Percentiles rank a stretch among this genome's conserved stretches.
Evolutionary conservation across 1,140 invertebrate genomes (phyloP).

Genomic region (Tribolium madens): DNA sequence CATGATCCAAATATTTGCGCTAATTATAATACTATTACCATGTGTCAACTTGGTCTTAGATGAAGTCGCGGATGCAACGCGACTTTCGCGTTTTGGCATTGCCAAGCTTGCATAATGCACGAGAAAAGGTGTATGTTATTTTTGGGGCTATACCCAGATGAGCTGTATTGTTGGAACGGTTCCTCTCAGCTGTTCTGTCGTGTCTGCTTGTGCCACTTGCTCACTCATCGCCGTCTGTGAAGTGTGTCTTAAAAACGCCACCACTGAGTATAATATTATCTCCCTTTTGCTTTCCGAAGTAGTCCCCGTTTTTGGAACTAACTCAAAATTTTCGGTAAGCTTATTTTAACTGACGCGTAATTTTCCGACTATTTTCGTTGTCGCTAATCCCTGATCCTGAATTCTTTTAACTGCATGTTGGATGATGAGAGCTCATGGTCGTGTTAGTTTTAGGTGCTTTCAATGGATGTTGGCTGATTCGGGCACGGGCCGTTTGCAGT

Average conservation of each 20-base stretch:
- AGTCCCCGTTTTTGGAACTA: background rate
- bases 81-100: constrained; percentile 39
- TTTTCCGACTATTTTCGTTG: constrained; percentile 7
- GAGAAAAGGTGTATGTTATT: constrained; percentile 32
- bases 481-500: constrained; percentile 12
- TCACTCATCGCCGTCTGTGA: constrained; percentile 7
- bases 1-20: constrained; percentile 19
- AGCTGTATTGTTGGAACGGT: constrained; percentile 46
- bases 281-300: background rate
- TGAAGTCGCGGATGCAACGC: constrained; percentile 1
- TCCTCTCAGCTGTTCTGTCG: constrained; percentile 52
- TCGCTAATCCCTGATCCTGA: background rate
- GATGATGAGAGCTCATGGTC: background rate
- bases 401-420: background rate
- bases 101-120: constrained; percentile 55
- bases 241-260: background rate
- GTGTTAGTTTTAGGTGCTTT: constrained; percentile 50
- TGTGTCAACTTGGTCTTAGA: background rate
- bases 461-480: constrained; percentile 44
- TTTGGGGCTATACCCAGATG: constrained; percentile 38
- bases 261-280: background rate
- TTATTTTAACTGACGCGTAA: constrained; percentile 9
- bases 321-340: constrained; percentile 4
- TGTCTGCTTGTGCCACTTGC: constrained; percentile 46
- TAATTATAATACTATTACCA: constrained; percentile 15